These are phyloP conservation scores for Cerastoderma edule DNA, from an alignment of 2,888 invertebrate genomes.

Conservation along the genomic window DNA sequence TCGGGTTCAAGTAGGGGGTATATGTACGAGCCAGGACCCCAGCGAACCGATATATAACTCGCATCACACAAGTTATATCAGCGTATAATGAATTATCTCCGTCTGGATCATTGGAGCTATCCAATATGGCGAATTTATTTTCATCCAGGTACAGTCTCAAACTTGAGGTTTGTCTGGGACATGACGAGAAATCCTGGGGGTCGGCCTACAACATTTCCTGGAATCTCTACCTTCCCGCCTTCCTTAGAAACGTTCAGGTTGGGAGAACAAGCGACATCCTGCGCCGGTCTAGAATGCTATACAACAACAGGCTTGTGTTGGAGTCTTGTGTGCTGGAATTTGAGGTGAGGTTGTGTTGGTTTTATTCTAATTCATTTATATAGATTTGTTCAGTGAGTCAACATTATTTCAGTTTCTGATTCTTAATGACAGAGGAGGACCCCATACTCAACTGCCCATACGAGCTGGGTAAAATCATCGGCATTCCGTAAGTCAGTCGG, in stretches of 20 bases:
- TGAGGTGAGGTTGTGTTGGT: slow-evolving; percentile 9
- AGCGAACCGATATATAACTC: too few relatives aligned
- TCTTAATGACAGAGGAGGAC: too few relatives aligned
- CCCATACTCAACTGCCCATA: too few relatives aligned
- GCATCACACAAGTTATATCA: too few relatives aligned
- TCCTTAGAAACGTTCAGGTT: neutral
- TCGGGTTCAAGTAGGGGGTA: too few relatives aligned
- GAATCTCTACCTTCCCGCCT: slow-evolving; percentile 13
- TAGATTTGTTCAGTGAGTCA: too few relatives aligned
- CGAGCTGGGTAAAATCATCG: too few relatives aligned
- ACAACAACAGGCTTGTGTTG: slow-evolving; percentile 6
- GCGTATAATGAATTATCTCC: neutral
- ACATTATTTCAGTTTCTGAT: too few relatives aligned
- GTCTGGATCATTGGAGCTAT: too few relatives aligned
- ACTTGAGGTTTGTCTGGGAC: slow-evolving; percentile 18
- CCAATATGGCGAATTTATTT: too few relatives aligned
- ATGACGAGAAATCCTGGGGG: slow-evolving; percentile 21
- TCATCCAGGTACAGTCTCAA: slow-evolving; percentile 1
- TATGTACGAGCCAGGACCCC: too few relatives aligned
- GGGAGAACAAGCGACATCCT: slow-evolving; percentile 15
- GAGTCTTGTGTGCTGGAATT: slow-evolving; percentile 18
- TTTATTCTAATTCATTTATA: neutral
- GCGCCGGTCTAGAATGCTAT: neutral
- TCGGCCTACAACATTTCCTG: slow-evolving; percentile 27
- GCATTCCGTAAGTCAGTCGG: too few relatives aligned